Percentiles rank a stretch among this genome's conserved stretches.
phyloP scores from a whole-genome alignment of 2,113 vertebrate species.

The Garra rufa region DNA sequence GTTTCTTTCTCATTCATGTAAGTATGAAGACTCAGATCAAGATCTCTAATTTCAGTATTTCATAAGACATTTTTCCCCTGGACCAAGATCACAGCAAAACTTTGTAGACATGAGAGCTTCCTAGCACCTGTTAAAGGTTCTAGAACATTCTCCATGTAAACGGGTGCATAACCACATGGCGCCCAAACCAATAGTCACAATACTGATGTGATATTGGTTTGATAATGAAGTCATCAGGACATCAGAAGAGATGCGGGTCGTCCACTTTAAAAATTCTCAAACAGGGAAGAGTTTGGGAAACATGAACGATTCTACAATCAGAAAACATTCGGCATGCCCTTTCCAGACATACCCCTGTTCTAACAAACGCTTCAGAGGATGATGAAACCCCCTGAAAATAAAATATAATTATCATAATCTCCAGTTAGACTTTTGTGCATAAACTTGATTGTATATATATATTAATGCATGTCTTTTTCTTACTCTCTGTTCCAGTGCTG shows the following conservation, averaged over 20 bases:
- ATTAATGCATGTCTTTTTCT: conserved; percentile 49
- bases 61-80: background rate
- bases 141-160: conserved; percentile 8
- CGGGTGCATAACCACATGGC: conserved; percentile 14
- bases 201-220: conserved; percentile 19
- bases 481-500: conserved; percentile 97
- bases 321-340: conserved; percentile 43
- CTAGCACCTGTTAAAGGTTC: conserved; percentile 18
- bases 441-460: conserved; percentile 48
- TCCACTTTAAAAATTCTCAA: conserved; percentile 4
- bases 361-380: conserved; percentile 73
- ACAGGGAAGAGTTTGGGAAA: conserved; percentile 26
- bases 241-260: conserved; percentile 15
- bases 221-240: conserved; percentile 7
- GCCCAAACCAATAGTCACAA: conserved; percentile 27
- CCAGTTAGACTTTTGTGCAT: conserved; percentile 53
- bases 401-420: conserved; percentile 55
- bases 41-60: background rate
- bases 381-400: conserved; percentile 72
- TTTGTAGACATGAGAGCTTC: conserved; percentile 13
- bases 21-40: background rate
- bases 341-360: conserved; percentile 57
- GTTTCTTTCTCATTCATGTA: background rate
- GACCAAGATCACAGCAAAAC: background rate
- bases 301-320: background rate